These are phyloP conservation scores for Drosophila dunni DNA, from an alignment of 1,140 invertebrate species.

Conservation along the genomic window DNA sequence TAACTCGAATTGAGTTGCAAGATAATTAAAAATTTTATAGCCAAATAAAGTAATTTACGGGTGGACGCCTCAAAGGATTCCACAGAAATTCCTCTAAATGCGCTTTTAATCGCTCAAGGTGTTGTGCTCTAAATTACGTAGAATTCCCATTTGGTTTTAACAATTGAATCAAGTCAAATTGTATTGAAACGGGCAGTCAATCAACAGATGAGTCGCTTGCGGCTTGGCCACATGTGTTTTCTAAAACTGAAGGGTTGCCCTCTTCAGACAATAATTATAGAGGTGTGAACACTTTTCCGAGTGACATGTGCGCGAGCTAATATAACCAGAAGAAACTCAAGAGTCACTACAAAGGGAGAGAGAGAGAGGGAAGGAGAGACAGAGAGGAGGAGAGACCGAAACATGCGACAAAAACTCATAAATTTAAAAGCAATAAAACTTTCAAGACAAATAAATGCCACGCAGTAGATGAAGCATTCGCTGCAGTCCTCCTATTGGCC, in stretches of 20 bases:
- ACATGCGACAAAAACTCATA: slow-evolving; percentile 68
- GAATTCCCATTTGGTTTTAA: neutral
- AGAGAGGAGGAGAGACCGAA: neutral
- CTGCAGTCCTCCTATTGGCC: neutral
- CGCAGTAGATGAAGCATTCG: slow-evolving; percentile 53
- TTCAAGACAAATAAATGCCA: slow-evolving; percentile 83
- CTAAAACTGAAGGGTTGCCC: neutral
- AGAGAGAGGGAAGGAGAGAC: neutral
- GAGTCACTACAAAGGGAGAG: slow-evolving; percentile 29
- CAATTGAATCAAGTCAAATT: neutral
- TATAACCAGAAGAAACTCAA: neutral
- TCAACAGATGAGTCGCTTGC: slow-evolving; percentile 42
- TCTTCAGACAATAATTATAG: slow-evolving; percentile 50
- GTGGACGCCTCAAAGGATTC: neutral
- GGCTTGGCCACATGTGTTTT: slow-evolving; percentile 27
- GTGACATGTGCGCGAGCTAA: slow-evolving; percentile 38
- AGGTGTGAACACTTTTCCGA: slow-evolving; percentile 67
- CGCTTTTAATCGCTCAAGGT: slow-evolving; percentile 22
- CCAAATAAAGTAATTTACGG: slow-evolving; percentile 2
- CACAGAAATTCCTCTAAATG: slow-evolving; percentile 11
- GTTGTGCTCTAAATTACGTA: slow-evolving; percentile 27
- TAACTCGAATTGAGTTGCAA: no score
- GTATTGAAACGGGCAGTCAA: slow-evolving; percentile 40
- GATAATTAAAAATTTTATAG: neutral
- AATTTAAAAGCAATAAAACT: slow-evolving; percentile 84